phyloP scores from a whole-genome alignment of 2,113 vertebrate genomes.

The Nyctibius bracteatus region DNA sequence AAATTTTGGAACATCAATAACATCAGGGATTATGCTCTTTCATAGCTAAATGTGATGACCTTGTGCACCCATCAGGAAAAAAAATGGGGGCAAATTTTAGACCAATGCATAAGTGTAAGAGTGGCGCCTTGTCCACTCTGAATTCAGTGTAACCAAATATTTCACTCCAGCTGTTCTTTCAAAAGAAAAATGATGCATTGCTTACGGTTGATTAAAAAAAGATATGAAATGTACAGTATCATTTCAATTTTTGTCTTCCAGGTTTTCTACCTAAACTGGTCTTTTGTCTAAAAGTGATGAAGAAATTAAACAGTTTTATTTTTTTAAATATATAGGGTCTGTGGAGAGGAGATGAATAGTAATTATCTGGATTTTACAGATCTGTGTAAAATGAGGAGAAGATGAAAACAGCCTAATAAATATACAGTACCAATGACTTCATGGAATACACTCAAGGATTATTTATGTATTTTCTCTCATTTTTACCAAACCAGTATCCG shows the following conservation, averaged over 20 bases:
- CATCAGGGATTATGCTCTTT: background rate
- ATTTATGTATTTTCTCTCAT: background rate
- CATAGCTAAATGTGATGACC: background rate
- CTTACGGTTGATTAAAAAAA: background rate
- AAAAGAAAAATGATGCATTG: background rate
- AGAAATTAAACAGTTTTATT: background rate
- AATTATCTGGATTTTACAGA: background rate
- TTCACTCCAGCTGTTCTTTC: background rate
- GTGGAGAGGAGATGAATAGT: background rate
- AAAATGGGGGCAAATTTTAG: background rate
- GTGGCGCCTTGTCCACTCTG: background rate
- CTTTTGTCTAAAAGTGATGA: background rate
- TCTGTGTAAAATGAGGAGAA: background rate
- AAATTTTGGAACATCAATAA: background rate
- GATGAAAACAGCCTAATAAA: background rate
- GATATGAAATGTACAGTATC: background rate
- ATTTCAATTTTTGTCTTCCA: background rate
- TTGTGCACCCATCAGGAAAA: background rate
- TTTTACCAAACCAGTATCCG: background rate
- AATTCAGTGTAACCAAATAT: background rate
- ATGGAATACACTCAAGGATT: background rate
- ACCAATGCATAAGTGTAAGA: background rate
- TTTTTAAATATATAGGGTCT: background rate
- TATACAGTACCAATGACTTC: background rate
- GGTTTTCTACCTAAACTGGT: background rate